Percentiles rank a stretch among this genome's conserved stretches.
phyloP scores from a whole-genome alignment of 2,797 vertebrate genomes.

The Neosilurus hyrtlii region DNA sequence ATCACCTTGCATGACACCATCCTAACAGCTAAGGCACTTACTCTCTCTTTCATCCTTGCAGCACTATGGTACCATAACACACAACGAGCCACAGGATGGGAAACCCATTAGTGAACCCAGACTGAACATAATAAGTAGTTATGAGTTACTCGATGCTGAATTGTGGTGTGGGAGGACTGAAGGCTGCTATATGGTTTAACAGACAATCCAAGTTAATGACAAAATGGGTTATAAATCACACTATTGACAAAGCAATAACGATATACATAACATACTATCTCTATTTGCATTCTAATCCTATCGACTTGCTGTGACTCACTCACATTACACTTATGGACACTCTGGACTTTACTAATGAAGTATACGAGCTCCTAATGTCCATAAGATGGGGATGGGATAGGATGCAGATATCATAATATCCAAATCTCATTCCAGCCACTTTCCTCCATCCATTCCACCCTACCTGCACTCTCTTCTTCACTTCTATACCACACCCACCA shows the following conservation, averaged over 20 bases:
- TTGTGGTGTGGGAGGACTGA: slow-evolving; percentile 57
- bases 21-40: slow-evolving; percentile 14
- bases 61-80: slow-evolving; percentile 56
- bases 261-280: not conserved
- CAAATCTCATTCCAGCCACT: not conserved
- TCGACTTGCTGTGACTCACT: slow-evolving; percentile 1
- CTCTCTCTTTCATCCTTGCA: slow-evolving; percentile 43
- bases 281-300: not conserved
- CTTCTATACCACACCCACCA: too few relatives aligned
- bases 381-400: not conserved
- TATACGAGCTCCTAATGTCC: not conserved
- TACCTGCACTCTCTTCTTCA: too few relatives aligned
- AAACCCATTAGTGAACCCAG: slow-evolving; percentile 65
- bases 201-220: slow-evolving; percentile 27
- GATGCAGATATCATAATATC: not conserved
- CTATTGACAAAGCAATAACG: not conserved
- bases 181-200: slow-evolving; percentile 47
- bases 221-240: not conserved
- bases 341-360: not conserved
- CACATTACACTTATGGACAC: not conserved
- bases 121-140: slow-evolving; percentile 59
- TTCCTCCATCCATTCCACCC: too few relatives aligned
- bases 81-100: slow-evolving; percentile 61
- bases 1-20: slow-evolving; percentile 66
- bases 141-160: slow-evolving; percentile 27